Conservation (phyloP, 2,113 vertebrate genomes). For the Spermophilus dauricus region DNA sequence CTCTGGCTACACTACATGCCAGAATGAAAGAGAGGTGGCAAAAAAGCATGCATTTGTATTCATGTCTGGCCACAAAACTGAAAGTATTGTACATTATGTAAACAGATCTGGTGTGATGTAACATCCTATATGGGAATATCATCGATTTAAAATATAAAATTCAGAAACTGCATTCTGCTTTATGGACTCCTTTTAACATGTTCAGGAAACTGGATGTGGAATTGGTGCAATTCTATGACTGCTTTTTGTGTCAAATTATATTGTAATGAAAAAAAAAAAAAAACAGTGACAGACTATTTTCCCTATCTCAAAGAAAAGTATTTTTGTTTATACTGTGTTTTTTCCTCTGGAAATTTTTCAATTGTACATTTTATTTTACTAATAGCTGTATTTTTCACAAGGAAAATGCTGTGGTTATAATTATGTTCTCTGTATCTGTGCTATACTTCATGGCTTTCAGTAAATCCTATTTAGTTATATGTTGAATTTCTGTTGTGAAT, state of each 20-base stretch:
- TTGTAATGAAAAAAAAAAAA: slow-evolving; percentile 91
- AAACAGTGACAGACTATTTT: slow-evolving; percentile 94
- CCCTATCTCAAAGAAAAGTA: slow-evolving; percentile 92
- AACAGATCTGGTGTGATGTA: slow-evolving; percentile 90
- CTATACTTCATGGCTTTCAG: slow-evolving; percentile 91
- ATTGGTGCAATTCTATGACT: slow-evolving; percentile 94
- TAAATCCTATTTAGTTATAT: slow-evolving; percentile 93
- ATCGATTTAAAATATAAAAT: slow-evolving; percentile 85
- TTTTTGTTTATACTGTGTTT: slow-evolving; percentile 93
- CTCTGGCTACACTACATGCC: slow-evolving; percentile 74
- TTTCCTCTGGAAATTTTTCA: slow-evolving; percentile 86
- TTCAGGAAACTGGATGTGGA: slow-evolving; percentile 91
- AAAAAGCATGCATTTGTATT: slow-evolving; percentile 86
- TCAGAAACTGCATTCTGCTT: slow-evolving; percentile 90
- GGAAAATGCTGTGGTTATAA: slow-evolving; percentile 94
- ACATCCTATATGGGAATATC: slow-evolving; percentile 88
- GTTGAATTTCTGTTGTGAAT: slow-evolving; percentile 92
- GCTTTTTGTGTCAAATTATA: slow-evolving; percentile 94
- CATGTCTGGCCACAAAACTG: slow-evolving; percentile 89
- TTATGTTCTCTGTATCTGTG: slow-evolving; percentile 93
- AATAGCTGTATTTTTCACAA: slow-evolving; percentile 99
- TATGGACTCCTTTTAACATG: slow-evolving; percentile 91
- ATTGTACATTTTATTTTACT: slow-evolving; percentile 95
- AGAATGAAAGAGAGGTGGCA: slow-evolving; percentile 86
- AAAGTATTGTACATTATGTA: slow-evolving; percentile 94